phyloP scores from a whole-genome alignment of 2,113 vertebrate species.

The Pagrus major region DNA sequence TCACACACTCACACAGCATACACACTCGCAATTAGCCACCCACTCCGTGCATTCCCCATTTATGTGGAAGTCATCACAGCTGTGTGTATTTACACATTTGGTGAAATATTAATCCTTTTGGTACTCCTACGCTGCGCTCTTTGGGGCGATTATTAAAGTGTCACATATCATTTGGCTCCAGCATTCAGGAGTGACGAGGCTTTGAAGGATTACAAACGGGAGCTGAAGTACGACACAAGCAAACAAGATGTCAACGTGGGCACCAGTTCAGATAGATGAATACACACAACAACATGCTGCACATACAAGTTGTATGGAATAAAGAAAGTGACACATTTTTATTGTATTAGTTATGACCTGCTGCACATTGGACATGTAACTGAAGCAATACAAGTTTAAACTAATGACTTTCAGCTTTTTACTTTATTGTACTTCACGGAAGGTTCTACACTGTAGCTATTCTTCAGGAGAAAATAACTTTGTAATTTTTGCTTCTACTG shows the following conservation, averaged over 20 bases:
- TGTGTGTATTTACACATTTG: slow-evolving; percentile 11
- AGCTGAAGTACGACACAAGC: background rate
- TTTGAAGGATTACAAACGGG: slow-evolving; percentile 33
- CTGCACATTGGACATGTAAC: no score
- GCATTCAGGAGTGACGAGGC: slow-evolving; percentile 3
- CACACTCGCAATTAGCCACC: slow-evolving; percentile 47
- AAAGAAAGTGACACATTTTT: no score
- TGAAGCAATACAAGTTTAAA: no score
- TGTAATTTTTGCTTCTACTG: no score
- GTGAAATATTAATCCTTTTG: slow-evolving; percentile 56
- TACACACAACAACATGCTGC: no score
- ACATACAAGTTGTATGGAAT: no score
- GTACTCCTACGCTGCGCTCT: slow-evolving; percentile 42
- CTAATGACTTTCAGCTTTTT: no score
- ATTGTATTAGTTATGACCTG: no score
- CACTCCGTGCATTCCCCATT: slow-evolving; percentile 22
- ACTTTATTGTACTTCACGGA: no score
- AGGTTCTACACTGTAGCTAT: no score
- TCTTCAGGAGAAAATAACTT: no score
- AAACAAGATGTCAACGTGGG: background rate
- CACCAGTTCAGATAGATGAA: background rate
- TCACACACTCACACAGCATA: slow-evolving; percentile 3
- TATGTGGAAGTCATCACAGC: background rate
- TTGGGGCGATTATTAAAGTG: slow-evolving; percentile 54
- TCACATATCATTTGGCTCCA: slow-evolving; percentile 53